phyloP scores from a whole-genome alignment of 1,140 invertebrate species.

The Meloidogyne chitwoodi region DNA sequence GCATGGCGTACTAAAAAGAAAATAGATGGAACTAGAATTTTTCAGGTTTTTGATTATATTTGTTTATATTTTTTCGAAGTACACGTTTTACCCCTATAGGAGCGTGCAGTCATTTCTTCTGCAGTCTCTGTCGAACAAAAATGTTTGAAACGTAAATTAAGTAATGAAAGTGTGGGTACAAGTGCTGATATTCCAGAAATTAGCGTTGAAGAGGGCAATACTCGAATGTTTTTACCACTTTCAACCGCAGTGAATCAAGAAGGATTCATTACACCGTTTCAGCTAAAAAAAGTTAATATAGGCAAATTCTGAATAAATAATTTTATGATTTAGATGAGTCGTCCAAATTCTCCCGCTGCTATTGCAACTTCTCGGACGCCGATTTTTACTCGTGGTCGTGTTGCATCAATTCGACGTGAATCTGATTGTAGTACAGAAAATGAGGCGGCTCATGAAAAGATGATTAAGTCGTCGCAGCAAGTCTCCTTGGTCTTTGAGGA shows the following conservation, averaged over 20 bases:
- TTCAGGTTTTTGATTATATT: neutral
- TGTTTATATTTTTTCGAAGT: neutral
- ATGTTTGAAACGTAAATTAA: neutral
- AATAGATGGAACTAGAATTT: neutral
- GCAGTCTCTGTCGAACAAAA: neutral
- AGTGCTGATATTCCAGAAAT: neutral
- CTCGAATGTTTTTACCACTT: neutral
- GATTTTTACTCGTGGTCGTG: conserved; percentile 22
- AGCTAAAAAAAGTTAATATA: neutral
- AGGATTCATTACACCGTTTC: conserved; percentile 6
- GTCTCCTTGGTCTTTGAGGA: conserved; percentile 46
- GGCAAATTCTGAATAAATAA: neutral
- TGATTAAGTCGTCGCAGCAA: conserved; percentile 44
- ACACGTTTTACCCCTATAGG: neutral
- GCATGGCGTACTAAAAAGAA: neutral
- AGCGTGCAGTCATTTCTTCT: neutral
- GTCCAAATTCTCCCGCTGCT: conserved; percentile 42
- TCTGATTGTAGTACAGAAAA: conserved; percentile 43
- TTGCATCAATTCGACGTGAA: conserved; percentile 42
- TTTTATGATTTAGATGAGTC: conserved; percentile 27
- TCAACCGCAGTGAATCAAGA: neutral
- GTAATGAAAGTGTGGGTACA: neutral
- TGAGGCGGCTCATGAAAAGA: conserved; percentile 45
- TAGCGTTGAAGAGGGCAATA: neutral
- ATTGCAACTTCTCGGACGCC: neutral